A percentile compares a stretch with the other conserved stretches of the same genome.
These are phyloP conservation scores for Murina feae DNA, from an alignment of 2,113 vertebrate species.

Conservation along the genomic window DNA sequence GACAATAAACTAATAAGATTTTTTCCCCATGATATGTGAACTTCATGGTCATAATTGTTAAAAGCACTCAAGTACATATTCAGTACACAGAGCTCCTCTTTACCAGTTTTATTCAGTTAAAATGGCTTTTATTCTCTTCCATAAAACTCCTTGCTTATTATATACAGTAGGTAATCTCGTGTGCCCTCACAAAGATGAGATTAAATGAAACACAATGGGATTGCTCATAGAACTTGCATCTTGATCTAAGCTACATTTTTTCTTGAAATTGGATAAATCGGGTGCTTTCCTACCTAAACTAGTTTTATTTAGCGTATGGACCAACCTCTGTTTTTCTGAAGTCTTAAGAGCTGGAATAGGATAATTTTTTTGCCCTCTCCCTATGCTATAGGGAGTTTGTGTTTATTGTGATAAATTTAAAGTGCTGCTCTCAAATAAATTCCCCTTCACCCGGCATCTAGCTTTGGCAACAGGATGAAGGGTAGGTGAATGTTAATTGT, in stretches of 20 bases:
- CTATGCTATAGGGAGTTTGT: neutral
- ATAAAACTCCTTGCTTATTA: neutral
- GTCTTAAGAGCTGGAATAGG: neutral
- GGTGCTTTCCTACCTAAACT: neutral
- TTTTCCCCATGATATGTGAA: neutral
- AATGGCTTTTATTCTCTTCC: neutral
- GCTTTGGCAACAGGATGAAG: neutral
- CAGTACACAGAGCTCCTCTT: neutral
- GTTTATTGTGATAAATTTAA: neutral
- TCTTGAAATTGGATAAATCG: neutral
- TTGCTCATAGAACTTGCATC: neutral
- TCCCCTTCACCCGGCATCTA: neutral
- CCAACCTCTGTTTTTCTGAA: constrained; percentile 13
- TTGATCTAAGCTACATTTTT: neutral
- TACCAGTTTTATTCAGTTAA: neutral
- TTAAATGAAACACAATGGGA: neutral
- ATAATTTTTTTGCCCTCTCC: neutral
- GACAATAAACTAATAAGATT: neutral
- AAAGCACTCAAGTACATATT: neutral
- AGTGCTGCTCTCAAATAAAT: neutral
- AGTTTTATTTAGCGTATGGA: neutral
- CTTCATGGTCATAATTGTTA: neutral
- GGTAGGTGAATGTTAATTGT: neutral
- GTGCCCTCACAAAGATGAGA: neutral
- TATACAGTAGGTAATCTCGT: neutral